phyloP scores from a whole-genome alignment of 2,113 vertebrate species.

The Heterotilapia buettikoferi region DNA sequence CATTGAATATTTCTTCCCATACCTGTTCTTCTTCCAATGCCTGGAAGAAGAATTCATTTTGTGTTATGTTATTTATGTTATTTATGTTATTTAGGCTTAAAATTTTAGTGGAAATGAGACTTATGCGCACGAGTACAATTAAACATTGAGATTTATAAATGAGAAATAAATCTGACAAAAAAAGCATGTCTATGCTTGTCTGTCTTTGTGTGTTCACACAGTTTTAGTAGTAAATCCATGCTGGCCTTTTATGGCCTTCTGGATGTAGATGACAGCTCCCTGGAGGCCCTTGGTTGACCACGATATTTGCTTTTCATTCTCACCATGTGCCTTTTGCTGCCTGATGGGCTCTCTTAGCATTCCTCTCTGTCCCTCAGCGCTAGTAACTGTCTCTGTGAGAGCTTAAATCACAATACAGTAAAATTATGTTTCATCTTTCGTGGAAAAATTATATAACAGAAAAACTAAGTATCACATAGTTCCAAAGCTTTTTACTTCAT shows the following conservation, averaged over 20 bases:
- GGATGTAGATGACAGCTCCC: background rate
- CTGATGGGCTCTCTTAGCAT: background rate
- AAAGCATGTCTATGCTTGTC: background rate
- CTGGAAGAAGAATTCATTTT: background rate
- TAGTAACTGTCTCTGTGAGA: background rate
- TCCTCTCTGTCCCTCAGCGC: background rate
- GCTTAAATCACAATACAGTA: background rate
- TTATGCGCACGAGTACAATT: background rate
- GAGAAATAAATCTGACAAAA: background rate
- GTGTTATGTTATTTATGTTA: background rate
- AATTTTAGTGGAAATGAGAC: background rate
- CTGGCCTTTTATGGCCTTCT: rapidly evolving
- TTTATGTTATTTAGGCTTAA: background rate
- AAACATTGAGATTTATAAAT: background rate
- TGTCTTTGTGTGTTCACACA: background rate
- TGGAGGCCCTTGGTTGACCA: background rate
- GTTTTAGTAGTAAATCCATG: background rate
- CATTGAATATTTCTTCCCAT: background rate
- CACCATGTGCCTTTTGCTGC: background rate
- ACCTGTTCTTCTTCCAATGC: background rate
- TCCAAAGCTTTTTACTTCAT: background rate
- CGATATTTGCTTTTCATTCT: background rate
- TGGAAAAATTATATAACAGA: background rate
- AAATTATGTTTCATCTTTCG: background rate
- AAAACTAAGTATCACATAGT: rapidly evolving